These are phyloP conservation scores for Horisme vitalbata DNA, from an alignment of 2,888 invertebrate genomes.

Conservation along the genomic window DNA sequence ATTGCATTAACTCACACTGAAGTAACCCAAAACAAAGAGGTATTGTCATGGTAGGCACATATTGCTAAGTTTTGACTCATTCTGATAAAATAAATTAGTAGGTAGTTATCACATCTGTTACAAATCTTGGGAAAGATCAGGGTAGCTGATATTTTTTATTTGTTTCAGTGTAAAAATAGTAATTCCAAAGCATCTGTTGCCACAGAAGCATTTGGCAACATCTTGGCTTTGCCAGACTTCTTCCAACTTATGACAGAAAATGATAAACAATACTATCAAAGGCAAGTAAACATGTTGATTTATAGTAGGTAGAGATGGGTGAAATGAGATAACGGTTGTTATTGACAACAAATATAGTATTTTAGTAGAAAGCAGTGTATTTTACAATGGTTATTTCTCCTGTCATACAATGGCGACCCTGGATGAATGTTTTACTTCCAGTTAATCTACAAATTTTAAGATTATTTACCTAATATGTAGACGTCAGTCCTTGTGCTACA, in stretches of 20 bases:
- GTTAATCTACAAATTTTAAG: conserved; percentile 47
- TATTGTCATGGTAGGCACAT: conserved; percentile 21
- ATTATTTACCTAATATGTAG: conserved; percentile 77
- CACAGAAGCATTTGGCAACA: conserved; percentile 29
- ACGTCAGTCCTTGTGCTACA: conserved; percentile 74
- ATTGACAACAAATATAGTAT: conserved; percentile 48
- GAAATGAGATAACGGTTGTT: conserved; percentile 45
- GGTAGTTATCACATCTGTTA: conserved; percentile 13
- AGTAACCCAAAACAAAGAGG: conserved; percentile 42
- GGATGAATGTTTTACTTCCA: conserved; percentile 54
- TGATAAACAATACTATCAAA: conserved; percentile 12
- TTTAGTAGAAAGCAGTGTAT: conserved; percentile 40
- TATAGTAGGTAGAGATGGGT: conserved; percentile 32
- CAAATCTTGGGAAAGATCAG: conserved; percentile 13
- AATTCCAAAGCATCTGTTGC: conserved; percentile 15
- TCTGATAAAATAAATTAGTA: background rate
- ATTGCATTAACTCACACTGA: conserved; percentile 48
- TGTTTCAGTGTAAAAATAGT: conserved; percentile 5
- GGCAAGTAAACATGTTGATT: conserved; percentile 30
- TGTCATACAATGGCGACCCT: conserved; percentile 82
- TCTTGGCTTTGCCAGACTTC: conserved; percentile 28
- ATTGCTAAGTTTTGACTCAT: background rate
- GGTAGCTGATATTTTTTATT: conserved; percentile 6
- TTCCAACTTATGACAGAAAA: conserved; percentile 33
- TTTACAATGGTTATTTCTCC: conserved; percentile 47